A percentile compares a stretch with the other conserved stretches of the same genome.
phyloP scores from a whole-genome alignment of 1,140 invertebrate species.

The Forficula auricularia region DNA sequence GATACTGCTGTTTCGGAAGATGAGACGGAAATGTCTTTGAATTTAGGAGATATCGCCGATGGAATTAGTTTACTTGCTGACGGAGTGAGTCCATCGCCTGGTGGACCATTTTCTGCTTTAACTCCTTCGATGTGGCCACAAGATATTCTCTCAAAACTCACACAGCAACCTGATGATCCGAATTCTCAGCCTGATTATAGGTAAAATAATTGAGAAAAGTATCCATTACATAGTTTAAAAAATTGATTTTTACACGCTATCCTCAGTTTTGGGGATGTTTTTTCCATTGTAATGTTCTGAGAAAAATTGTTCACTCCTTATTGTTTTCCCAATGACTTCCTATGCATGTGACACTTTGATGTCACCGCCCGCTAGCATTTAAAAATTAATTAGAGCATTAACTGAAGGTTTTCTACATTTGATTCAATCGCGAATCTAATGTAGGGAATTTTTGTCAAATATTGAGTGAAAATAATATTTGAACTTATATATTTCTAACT shows the following conservation, averaged over 20 bases:
- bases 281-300: no score
- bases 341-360: no score
- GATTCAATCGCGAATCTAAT: no score
- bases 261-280: no score
- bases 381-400: no score
- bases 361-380: no score
- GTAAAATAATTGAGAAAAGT: conserved; percentile 18
- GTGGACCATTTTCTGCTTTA: conserved; percentile 72
- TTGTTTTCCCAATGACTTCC: no score
- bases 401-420: no score
- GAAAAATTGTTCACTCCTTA: no score
- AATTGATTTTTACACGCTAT: neutral
- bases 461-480: no score
- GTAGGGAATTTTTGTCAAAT: no score
- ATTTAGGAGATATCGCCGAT: conserved; percentile 36
- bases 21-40: conserved; percentile 41
- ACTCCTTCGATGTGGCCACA: conserved; percentile 95
- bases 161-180: conserved; percentile 46
- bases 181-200: conserved; percentile 45
- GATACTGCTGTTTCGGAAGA: conserved; percentile 66
- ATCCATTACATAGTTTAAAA: neutral
- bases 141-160: conserved; percentile 68
- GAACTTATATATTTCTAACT: no score
- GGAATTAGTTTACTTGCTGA: conserved; percentile 42
- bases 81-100: conserved; percentile 41